These are phyloP conservation scores for Papilio machaon DNA, from an alignment of 1,140 invertebrate species.

Conservation along the genomic window DNA sequence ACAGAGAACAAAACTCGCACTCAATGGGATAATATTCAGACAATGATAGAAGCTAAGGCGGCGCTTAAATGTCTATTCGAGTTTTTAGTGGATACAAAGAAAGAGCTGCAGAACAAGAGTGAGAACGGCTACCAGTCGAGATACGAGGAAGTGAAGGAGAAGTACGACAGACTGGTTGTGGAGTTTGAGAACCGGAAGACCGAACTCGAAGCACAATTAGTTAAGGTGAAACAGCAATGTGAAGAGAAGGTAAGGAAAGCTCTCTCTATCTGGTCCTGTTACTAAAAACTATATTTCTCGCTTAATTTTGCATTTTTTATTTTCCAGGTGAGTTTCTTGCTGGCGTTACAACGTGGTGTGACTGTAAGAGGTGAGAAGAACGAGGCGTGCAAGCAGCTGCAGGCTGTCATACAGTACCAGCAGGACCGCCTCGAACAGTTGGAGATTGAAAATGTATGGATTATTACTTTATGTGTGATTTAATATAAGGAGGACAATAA, in stretches of 20 bases:
- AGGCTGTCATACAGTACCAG: conserved; percentile 62
- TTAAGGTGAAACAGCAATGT: conserved; percentile 63
- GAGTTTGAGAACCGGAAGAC: conserved; percentile 68
- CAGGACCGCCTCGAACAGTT: conserved; percentile 7
- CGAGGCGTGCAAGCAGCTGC: conserved; percentile 68
- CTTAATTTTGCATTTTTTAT: neutral
- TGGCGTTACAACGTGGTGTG: conserved; percentile 69
- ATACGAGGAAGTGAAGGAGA: conserved; percentile 81
- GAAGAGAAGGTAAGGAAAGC: conserved; percentile 63
- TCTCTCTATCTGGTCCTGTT: neutral
- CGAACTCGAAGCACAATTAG: conserved; percentile 65
- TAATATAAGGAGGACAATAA: conserved; percentile 53
- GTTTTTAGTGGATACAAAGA: conserved; percentile 79
- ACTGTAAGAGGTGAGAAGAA: conserved; percentile 58
- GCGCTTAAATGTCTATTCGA: conserved; percentile 84
- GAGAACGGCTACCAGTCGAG: conserved; percentile 77
- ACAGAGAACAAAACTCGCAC: conserved; percentile 83
- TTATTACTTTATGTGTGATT: too few species aligned
- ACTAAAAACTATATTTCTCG: neutral
- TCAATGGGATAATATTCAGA: conserved; percentile 85
- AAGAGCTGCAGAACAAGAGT: conserved; percentile 74
- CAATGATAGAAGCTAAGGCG: conserved; percentile 85
- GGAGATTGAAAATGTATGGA: neutral
- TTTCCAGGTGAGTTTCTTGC: conserved; percentile 62
- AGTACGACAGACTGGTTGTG: conserved; percentile 68